These are phyloP conservation scores for Molanna angustata DNA, from an alignment of 2,888 invertebrate genomes.

Conservation along the genomic window DNA sequence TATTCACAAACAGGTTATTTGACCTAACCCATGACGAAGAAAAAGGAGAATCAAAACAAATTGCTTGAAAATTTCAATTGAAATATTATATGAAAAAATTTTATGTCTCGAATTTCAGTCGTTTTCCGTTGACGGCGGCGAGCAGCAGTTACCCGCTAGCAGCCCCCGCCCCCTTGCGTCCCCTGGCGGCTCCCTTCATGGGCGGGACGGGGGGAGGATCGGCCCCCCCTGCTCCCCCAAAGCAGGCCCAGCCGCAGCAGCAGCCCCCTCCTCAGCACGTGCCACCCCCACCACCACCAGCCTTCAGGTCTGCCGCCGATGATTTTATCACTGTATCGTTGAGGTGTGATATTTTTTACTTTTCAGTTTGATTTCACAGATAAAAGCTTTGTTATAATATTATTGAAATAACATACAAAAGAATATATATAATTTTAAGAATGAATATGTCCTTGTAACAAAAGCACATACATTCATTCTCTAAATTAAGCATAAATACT, in stretches of 20 bases:
- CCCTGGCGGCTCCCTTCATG: slow-evolving; percentile 49
- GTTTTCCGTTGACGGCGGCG: slow-evolving; percentile 39
- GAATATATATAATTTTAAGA: no score
- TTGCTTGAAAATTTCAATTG: background rate
- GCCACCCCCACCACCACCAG: slow-evolving; percentile 55
- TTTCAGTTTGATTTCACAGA: slow-evolving; percentile 35
- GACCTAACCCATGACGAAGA: no score
- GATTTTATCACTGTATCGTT: slow-evolving; percentile 71
- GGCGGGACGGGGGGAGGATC: slow-evolving; percentile 44
- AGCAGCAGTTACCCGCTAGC: slow-evolving; percentile 38
- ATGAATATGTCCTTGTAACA: no score
- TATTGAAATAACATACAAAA: no score
- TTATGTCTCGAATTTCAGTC: slow-evolving; percentile 29
- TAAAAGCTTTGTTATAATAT: no score
- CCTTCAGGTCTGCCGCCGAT: slow-evolving; percentile 67
- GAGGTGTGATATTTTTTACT: slow-evolving; percentile 54
- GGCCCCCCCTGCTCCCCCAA: slow-evolving; percentile 56
- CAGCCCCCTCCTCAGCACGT: slow-evolving; percentile 42
- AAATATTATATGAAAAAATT: background rate
- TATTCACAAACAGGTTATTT: no score
- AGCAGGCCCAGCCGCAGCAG: slow-evolving; percentile 43
- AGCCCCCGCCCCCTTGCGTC: slow-evolving; percentile 42
- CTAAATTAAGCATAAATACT: no score
- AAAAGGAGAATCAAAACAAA: background rate
- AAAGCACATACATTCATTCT: no score